phyloP scores from a whole-genome alignment of 2,888 invertebrate genomes.

The Aspidiotus destructor region DNA sequence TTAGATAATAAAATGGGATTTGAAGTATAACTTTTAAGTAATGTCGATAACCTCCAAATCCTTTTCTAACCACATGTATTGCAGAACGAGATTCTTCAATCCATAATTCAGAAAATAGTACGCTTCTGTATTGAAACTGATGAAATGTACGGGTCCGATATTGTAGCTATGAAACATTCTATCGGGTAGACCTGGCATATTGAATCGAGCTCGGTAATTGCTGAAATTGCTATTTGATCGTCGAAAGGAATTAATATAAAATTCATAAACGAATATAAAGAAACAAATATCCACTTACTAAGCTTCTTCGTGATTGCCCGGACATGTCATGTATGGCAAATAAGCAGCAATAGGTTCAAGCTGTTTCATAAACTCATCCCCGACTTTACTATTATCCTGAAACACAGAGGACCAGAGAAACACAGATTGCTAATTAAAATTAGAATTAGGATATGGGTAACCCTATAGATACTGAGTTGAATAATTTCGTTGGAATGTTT shows the following conservation, averaged over 20 bases:
- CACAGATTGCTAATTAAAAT: too few species aligned
- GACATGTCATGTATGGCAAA: slow-evolving; percentile 84
- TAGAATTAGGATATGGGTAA: too few species aligned
- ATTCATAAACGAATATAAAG: neutral
- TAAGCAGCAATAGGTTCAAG: slow-evolving; percentile 80
- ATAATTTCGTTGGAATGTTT: too few species aligned
- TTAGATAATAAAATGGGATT: neutral
- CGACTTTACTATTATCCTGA: slow-evolving; percentile 63
- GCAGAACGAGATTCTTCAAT: slow-evolving; percentile 61
- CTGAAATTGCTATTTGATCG: slow-evolving; percentile 70
- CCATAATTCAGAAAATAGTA: slow-evolving; percentile 89
- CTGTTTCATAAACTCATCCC: slow-evolving; percentile 88
- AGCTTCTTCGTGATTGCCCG: slow-evolving; percentile 81
- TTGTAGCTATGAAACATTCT: slow-evolving; percentile 78
- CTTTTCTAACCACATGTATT: slow-evolving; percentile 76
- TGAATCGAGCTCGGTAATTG: slow-evolving; percentile 82
- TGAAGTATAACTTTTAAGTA: too few species aligned
- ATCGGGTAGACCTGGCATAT: slow-evolving; percentile 70
- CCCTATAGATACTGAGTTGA: too few species aligned
- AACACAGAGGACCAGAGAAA: too few species aligned
- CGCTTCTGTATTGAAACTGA: slow-evolving; percentile 85
- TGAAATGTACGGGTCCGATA: slow-evolving; percentile 79
- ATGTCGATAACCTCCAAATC: slow-evolving; percentile 54
- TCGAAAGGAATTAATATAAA: slow-evolving; percentile 36
- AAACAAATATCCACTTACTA: slow-evolving; percentile 51